A percentile compares a stretch with the other conserved stretches of the same genome.
phyloP scores from a whole-genome alignment of 2,888 invertebrate genomes.

The Tenthredo mesomela region DNA sequence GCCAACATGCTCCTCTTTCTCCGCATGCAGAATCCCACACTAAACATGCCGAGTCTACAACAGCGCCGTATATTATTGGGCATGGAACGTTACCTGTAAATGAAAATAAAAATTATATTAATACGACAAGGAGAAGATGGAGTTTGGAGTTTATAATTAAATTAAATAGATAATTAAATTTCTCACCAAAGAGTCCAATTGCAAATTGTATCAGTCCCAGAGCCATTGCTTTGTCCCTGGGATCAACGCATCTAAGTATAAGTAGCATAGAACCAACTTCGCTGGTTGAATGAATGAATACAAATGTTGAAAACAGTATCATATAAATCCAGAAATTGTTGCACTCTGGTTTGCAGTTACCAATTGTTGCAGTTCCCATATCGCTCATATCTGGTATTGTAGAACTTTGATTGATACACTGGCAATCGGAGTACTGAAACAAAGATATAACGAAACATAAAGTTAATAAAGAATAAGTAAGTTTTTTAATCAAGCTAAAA shows the following conservation, averaged over 20 bases:
- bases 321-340: conserved; percentile 90
- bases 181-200: conserved; percentile 90
- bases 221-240: conserved; percentile 96
- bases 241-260: conserved; percentile 94
- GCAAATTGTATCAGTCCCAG: conserved; percentile 96
- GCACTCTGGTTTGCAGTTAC: conserved; percentile 91
- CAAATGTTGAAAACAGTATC: conserved; percentile 90
- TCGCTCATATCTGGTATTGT: conserved; percentile 58
- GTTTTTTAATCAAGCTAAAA: neutral
- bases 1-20: conserved; percentile 90
- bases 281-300: conserved; percentile 95
- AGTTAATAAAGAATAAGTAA: neutral
- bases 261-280: conserved; percentile 95
- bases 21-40: conserved; percentile 92
- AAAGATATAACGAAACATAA: conserved; percentile 23
- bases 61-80: conserved; percentile 95
- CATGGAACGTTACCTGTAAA: conserved; percentile 91
- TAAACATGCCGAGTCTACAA: conserved; percentile 94
- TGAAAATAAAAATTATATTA: no score
- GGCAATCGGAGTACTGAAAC: conserved; percentile 79
- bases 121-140: no score
- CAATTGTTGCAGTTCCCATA: conserved; percentile 84
- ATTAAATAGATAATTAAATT: neutral
- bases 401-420: conserved; percentile 76
- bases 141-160: no score